A percentile compares a stretch with the other conserved stretches of the same genome.
phyloP scores from a whole-genome alignment of 2,888 invertebrate species.

The Agriotes lineatus region DNA sequence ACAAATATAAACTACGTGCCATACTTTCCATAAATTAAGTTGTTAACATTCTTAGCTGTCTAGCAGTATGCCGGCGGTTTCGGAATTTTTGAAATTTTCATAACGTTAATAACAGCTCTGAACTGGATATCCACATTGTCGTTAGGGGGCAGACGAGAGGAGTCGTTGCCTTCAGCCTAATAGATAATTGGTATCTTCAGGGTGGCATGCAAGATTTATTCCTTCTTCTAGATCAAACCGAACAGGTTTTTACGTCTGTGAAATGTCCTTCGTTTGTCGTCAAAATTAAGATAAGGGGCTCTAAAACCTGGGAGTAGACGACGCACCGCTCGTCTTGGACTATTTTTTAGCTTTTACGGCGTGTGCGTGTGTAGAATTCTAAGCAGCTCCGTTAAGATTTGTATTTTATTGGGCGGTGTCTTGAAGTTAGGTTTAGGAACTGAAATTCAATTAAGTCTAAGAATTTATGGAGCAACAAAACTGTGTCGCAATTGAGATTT shows the following conservation, averaged over 20 bases:
- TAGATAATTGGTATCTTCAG: neutral
- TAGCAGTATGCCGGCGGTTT: too few species aligned
- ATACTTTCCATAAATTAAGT: too few species aligned
- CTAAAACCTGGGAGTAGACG: constrained; percentile 23
- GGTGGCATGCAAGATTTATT: constrained; percentile 8
- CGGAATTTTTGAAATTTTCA: too few species aligned
- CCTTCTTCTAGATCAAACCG: constrained; percentile 10
- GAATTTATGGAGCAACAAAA: too few species aligned
- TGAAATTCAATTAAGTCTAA: too few species aligned
- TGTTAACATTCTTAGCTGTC: too few species aligned
- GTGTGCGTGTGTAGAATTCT: constrained; percentile 7
- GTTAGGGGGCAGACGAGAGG: too few species aligned
- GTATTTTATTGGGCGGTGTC: neutral
- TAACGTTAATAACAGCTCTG: too few species aligned
- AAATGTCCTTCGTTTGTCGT: constrained; percentile 37
- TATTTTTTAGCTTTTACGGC: constrained; percentile 9
- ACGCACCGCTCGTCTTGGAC: constrained; percentile 1
- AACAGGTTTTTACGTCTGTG: constrained; percentile 42
- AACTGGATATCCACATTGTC: too few species aligned
- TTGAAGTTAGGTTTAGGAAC: too few species aligned
- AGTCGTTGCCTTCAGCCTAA: neutral
- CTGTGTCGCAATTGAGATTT: too few species aligned
- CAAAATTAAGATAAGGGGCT: constrained; percentile 41
- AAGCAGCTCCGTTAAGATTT: neutral
- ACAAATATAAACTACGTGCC: too few species aligned